These are phyloP conservation scores for Babylonia areolata DNA, from an alignment of 1,140 invertebrate genomes.

Conservation along the genomic window DNA sequence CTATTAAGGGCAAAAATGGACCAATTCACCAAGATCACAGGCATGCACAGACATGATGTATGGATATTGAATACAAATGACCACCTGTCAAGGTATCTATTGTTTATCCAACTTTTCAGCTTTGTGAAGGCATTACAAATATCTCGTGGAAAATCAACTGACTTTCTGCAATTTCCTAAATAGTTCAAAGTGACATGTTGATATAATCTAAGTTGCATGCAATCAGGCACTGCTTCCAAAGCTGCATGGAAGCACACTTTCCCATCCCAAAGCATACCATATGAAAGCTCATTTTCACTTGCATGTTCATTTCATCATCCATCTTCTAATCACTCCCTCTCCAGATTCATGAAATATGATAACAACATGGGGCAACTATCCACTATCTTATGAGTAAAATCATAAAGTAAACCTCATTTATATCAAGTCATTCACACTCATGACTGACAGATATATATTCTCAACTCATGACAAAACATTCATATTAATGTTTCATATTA, in stretches of 20 bases:
- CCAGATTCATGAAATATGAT: too few species aligned
- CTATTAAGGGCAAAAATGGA: not conserved
- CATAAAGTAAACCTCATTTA: too few species aligned
- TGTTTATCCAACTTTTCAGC: not conserved
- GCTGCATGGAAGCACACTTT: not conserved
- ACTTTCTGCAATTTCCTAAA: not conserved
- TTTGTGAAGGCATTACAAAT: not conserved
- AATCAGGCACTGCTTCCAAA: not conserved
- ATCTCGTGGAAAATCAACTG: not conserved
- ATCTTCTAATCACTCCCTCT: too few species aligned
- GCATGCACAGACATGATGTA: not conserved
- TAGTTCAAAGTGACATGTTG: too few species aligned
- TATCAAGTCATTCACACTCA: too few species aligned
- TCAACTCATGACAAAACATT: too few species aligned
- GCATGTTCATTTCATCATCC: not conserved
- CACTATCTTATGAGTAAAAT: too few species aligned
- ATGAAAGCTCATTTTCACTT: not conserved
- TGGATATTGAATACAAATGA: not conserved
- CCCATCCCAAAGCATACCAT: not conserved
- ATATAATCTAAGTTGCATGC: not conserved
- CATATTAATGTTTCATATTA: too few species aligned
- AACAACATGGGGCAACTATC: too few species aligned
- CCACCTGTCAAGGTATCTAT: too few species aligned
- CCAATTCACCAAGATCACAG: not conserved
- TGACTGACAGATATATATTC: too few species aligned